phyloP scores from a whole-genome alignment of 2,797 vertebrate species.

The Uromys caudimaculatus region DNA sequence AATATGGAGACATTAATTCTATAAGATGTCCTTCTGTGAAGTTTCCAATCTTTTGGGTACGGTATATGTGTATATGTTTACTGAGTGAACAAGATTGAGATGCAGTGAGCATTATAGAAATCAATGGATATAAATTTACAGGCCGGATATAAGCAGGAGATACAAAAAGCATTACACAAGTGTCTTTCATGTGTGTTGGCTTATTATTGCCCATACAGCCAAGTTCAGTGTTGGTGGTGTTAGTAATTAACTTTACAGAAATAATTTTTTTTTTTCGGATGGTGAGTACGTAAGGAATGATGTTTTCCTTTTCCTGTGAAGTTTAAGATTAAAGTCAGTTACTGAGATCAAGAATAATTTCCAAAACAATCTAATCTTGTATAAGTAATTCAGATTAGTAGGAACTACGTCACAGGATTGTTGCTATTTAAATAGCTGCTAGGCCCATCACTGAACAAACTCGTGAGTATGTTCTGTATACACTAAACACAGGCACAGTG shows the following conservation, averaged over 20 bases:
- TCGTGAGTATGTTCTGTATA: neutral
- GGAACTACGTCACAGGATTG: neutral
- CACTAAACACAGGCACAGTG: neutral
- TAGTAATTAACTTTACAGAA: neutral
- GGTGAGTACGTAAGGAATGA: constrained; percentile 22
- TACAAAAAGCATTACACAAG: neutral
- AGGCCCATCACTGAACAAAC: neutral
- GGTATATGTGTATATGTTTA: neutral
- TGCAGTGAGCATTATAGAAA: neutral
- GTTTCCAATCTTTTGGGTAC: neutral
- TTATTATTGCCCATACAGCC: neutral
- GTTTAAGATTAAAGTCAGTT: constrained; percentile 6
- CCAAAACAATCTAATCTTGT: neutral
- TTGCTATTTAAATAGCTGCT: constrained; percentile 15
- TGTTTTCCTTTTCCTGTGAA: constrained; percentile 9
- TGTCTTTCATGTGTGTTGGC: neutral
- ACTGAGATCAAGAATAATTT: neutral
- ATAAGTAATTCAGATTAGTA: neutral
- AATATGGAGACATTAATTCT: neutral
- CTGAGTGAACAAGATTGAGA: neutral
- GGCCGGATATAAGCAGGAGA: neutral
- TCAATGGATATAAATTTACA: constrained; percentile 2
- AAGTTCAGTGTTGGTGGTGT: neutral
- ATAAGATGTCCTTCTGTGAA: constrained; percentile 9
- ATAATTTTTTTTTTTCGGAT: neutral